Evolutionary conservation across 2,797 vertebrate genomes (phyloP), one percentile per base, ranked within the genome.

Genomic region (Luscinia megarhynchos): DNA sequence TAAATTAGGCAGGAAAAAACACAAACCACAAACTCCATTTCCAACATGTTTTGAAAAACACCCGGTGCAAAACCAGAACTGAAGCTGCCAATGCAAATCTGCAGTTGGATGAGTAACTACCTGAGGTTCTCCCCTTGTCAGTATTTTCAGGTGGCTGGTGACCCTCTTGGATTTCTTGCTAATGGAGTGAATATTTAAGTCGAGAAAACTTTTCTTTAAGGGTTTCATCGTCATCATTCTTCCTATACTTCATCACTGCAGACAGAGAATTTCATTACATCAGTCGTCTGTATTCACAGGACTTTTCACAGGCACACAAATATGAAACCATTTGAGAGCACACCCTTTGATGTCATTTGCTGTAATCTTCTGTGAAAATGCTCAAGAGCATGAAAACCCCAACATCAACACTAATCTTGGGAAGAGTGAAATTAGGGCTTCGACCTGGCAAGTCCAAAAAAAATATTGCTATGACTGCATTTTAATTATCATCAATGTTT

Each of bases 91-190:
- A 48, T 80, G 74, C 78, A 94, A 95, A 87, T 27, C 27, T 82
- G 43, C 67, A 83, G 69, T 40, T 84, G 59, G 50, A 87, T 87
- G 57, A 93, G n/a, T 82, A 73, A 89, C 80, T 98, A 99, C 99
- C 99, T 99, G 99, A 78, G 98, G 98, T 95, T 99, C 99, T 87
- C 98, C 98, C 76, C 99, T 98, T 0, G 99, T 99, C 90, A 99
- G 98, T 87, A 99, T 99, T 97, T 99, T 99, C 80, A 99, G 98
- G 85, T 98, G 99, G 32, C 99, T 98, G 30, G 99, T 99, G 87
- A 99, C 99, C 87, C 99, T 98, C 97, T 99, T 99, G 5, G 99
- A 99, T 97, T 99, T 99, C 97, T 99, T 99, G 76, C 98, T 98
- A 94, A 99, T 99, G 27, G 99, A 99, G 95, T 99, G 99, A 95